phyloP scores from a whole-genome alignment of 2,797 vertebrate genomes.

The Aldrovandia affinis region DNA sequence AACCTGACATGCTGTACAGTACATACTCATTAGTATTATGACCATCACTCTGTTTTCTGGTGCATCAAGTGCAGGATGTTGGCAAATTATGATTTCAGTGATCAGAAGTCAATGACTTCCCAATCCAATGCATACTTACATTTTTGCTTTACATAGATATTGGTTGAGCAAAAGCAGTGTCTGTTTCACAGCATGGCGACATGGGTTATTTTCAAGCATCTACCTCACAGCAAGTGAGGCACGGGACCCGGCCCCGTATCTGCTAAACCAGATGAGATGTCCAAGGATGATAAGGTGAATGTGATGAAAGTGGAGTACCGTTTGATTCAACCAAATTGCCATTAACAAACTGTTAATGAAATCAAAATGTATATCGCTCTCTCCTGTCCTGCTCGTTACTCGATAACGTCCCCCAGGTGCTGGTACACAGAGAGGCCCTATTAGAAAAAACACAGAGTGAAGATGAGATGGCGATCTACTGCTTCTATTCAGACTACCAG shows the following conservation, averaged over 20 bases:
- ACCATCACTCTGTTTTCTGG: background rate
- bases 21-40: background rate
- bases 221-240: background rate
- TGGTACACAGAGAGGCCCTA: background rate
- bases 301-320: background rate
- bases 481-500: background rate
- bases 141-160: background rate
- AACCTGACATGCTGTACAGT: background rate
- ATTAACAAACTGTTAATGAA: slow-evolving; percentile 26
- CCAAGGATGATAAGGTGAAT: background rate
- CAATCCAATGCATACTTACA: background rate
- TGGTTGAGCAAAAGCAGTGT: background rate
- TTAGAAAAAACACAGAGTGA: background rate
- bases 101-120: background rate
- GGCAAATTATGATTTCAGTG: background rate
- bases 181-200: background rate
- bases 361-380: slow-evolving; percentile 17
- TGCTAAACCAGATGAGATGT: background rate
- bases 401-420: background rate
- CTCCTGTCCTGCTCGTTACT: background rate
- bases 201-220: no score
- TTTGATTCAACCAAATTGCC: slow-evolving; percentile 10
- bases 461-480: background rate
- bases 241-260: background rate
- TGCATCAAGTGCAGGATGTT: background rate